Base-by-base conservation (phyloP, 2,888 invertebrate genomes). In the Ophion ventricosus region DNA sequence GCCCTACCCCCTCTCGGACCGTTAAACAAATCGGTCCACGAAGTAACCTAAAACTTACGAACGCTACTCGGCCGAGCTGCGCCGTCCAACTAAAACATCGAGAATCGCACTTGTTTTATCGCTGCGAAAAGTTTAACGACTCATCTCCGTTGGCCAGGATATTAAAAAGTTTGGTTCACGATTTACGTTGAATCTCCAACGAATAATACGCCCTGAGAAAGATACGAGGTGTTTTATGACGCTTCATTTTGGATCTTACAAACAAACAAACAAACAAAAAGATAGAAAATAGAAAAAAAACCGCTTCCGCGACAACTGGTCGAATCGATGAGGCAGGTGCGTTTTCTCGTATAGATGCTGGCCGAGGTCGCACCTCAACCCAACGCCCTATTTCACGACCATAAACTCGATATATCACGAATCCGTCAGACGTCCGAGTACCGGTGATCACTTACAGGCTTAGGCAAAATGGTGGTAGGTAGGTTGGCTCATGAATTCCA, bases 391-490 rank as follows among this genome's bases (percentile, higher is more conserved):
- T 49, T 49, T 17, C 59, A 23, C 40, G 23, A 43, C 80, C 83
- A 73, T 80, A 83, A 80, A 80, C 77, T 82, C 75, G 80, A 81
- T 79, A 77, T 81, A 84, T 85, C 76, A 81, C 82, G 82, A 85
- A 80, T 82, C 80, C 76, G 83, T 84, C 74, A 81, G 80, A 66
- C 81, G 76, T 74, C 49, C 64, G 78, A 72, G 78, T 72, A 69
- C 87, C 86, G 86, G 72, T 84, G 85, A 86, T 88, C 90, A 89
- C 88, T 89, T 87, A 87, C 87, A 86, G 88, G 86, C 87, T 83
- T 77, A 82, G 85, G 80, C 69, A 80, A 76, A 83, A 78, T 73
- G 77, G 78, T 69, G 82, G 83, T 80, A 76, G 72, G 83, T 76
- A 72, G 76, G 75, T 80, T 57, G 66, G 61, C 80, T 73, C 79